Evolutionary conservation across 2,113 vertebrate genomes (phyloP).

Genomic region (Dipodomys spectabilis): DNA sequence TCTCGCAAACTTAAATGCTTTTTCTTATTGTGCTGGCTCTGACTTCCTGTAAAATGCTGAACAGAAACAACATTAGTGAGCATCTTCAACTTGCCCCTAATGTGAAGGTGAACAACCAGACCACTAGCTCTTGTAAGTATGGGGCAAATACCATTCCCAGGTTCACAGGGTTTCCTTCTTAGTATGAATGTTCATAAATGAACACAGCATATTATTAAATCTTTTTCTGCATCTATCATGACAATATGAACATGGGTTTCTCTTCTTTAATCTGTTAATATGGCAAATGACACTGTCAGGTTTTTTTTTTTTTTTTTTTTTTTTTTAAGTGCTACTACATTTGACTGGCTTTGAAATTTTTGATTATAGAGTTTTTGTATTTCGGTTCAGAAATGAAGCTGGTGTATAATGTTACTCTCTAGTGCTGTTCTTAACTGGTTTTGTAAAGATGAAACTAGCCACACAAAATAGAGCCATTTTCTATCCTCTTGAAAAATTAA

Average conservation of each 20-base stretch:
- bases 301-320: conserved; percentile 15
- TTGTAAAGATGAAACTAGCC: conserved; percentile 16
- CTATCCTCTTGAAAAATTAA: not conserved
- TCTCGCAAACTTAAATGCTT: not conserved
- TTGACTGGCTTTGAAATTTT: not conserved
- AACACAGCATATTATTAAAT: conserved; percentile 20
- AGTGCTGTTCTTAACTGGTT: not conserved
- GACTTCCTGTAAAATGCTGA: conserved; percentile 14
- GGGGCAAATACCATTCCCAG: not conserved
- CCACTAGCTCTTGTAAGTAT: not conserved
- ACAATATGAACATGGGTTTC: not conserved
- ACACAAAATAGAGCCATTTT: not conserved
- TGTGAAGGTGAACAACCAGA: not conserved
- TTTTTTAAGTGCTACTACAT: not conserved
- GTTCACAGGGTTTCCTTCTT: not conserved
- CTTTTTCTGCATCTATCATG: conserved; percentile 20
- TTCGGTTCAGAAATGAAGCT: not conserved
- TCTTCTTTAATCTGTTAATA: not conserved
- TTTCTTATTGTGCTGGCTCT: conserved; percentile 12
- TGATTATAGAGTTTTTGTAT: conserved; percentile 40
- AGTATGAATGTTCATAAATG: not conserved
- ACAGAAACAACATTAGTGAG: not conserved
- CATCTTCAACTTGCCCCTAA: not conserved
- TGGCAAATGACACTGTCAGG: not conserved
- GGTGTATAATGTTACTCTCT: not conserved